Base-by-base conservation (phyloP, 2,797 vertebrate genomes). In the Ara ararauna region DNA sequence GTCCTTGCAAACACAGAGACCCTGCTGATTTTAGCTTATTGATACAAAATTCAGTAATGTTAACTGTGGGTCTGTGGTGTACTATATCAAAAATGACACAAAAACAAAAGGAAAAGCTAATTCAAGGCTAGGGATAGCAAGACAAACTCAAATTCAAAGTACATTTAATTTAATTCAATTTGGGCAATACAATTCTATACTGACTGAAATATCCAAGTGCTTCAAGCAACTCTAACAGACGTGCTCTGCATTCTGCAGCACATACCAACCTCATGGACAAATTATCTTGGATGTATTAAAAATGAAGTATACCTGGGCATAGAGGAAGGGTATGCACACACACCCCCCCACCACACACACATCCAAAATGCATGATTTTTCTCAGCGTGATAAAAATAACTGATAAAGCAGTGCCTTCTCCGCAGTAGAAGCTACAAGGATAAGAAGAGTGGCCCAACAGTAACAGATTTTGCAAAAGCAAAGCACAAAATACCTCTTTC, bases 171-270 rank as follows among this genome's bases (percentile, higher is more conserved):
- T 78, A 66, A 19, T 48, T 73, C 27, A 71, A 60, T 50, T 81
- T 0, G 0, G 30, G n/a, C 9, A 27, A 29, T 26, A 4, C 29
- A 89, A 20, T 74, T 92, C 48, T 17, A 76, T 36, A 13, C 29
- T 68, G 32, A 11, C 34, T 85, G 48, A 75, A 26, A 75, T 27
- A 12, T 83, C 32, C 9, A 75, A 77, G 62, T 19, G 21, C 23
- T 91, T 87, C 26, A n/a, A 83, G 70, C 32, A 83, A 9, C 17
- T 71, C 15, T 11, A 45, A 58, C 10, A 82, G 11, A 56, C 20
- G 22, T 7, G 23, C 4, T 50, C 7, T 40, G 21, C 75, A 26
- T 78, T 65, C 45, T 77, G n/a, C 38, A 74, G 44, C 32, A 22
- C 0, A 0, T 24, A 24, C 13, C 40, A 73, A 45, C 18, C 29